Percentiles rank a stretch among this genome's conserved stretches.
Conservation (phyloP, 2,113 vertebrate species). For the Eupsittula cactorum region DNA sequence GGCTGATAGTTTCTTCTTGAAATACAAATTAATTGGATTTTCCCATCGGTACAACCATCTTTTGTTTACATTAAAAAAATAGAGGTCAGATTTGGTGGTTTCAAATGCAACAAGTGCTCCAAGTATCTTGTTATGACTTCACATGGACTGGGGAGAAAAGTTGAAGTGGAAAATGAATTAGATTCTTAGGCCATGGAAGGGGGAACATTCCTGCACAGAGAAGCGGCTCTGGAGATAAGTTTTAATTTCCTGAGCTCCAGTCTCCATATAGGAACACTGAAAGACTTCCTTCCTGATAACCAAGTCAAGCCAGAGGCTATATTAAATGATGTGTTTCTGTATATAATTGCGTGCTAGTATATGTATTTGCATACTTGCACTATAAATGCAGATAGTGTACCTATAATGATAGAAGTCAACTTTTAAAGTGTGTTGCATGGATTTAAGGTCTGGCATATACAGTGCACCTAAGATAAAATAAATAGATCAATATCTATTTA, state of each 20-base stretch:
- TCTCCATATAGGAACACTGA: constrained; percentile 45
- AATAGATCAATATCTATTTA: fast-evolving
- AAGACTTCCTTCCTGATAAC: constrained; percentile 59
- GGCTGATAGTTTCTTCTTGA: background rate
- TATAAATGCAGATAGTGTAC: background rate
- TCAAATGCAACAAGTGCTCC: background rate
- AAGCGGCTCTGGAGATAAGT: constrained; percentile 55
- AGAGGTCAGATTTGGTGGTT: background rate
- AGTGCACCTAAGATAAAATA: fast-evolving
- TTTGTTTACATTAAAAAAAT: background rate
- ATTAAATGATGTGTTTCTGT: background rate
- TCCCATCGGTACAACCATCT: background rate
- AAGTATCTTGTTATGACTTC: constrained; percentile 17
- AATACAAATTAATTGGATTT: background rate
- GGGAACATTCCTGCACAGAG: constrained; percentile 55
- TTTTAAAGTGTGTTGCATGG: background rate
- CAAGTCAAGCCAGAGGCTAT: constrained; percentile 48
- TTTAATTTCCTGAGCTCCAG: constrained; percentile 66
- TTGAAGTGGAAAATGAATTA: constrained; percentile 49
- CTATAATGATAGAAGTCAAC: background rate
- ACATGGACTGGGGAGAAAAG: background rate
- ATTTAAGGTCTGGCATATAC: background rate
- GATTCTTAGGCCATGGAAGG: constrained; percentile 35
- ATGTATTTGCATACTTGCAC: background rate
- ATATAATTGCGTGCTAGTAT: background rate